Conservation (phyloP, 2,797 vertebrate species). For the Acrossocheilus fasciatus region DNA sequence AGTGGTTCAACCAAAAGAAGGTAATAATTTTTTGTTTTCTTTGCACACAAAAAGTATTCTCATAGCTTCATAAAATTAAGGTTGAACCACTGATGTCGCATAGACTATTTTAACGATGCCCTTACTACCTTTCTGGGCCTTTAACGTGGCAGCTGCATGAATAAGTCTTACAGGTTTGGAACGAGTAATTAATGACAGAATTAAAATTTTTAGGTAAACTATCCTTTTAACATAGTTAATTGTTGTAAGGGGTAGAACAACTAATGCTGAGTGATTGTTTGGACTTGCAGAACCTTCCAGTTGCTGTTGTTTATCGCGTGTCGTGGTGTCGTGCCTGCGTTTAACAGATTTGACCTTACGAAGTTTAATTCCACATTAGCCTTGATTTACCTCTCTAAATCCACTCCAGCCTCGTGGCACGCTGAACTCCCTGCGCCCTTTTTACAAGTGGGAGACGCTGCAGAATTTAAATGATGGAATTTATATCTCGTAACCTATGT, state of each 20-base stretch:
- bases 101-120: not conserved
- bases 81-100: not conserved
- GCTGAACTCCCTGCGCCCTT: conserved; percentile 1
- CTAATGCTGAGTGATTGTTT: not conserved
- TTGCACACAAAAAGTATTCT: not conserved
- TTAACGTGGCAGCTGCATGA: not conserved
- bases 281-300: not conserved
- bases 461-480: conserved; percentile 16
- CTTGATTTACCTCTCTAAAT: conserved; percentile 42
- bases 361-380: conserved; percentile 48
- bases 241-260: not conserved
- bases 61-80: not conserved
- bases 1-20: not conserved
- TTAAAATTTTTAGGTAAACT: not conserved
- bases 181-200: not conserved
- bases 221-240: not conserved
- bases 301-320: conserved; percentile 12
- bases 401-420: not conserved
- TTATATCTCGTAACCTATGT: conserved; percentile 25
- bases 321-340: not conserved
- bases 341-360: conserved; percentile 36
- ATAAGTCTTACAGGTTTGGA: not conserved
- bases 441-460: not conserved
- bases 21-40: not conserved
- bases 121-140: not conserved